phyloP scores from a whole-genome alignment of 2,888 invertebrate species.

The Pycnomerus fuliginosus region DNA sequence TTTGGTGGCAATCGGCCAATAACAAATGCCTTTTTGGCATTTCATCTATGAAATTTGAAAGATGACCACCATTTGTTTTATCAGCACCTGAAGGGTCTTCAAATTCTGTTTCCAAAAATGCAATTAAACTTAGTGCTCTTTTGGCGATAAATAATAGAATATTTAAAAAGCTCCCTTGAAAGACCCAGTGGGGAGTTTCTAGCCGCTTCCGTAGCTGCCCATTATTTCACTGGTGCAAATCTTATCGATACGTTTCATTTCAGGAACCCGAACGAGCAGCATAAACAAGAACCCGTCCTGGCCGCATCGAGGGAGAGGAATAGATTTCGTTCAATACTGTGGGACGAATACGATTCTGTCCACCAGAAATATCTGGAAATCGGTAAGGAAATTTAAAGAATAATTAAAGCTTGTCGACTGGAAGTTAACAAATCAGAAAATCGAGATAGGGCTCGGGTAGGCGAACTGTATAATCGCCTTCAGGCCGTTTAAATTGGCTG shows the following conservation, averaged over 20 bases:
- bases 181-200: too few species aligned
- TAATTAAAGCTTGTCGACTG: slow-evolving; percentile 3
- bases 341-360: slow-evolving; percentile 91
- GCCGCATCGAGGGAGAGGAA: slow-evolving; percentile 81
- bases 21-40: too few species aligned
- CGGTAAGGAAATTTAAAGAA: slow-evolving; percentile 66
- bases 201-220: too few species aligned
- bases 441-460: slow-evolving; percentile 37
- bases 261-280: slow-evolving; percentile 85
- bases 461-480: slow-evolving; percentile 36
- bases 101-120: too few species aligned
- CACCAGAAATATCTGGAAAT: slow-evolving; percentile 94
- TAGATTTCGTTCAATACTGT: slow-evolving; percentile 78
- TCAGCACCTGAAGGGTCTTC: too few species aligned
- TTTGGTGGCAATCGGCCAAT: too few species aligned
- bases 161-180: too few species aligned
- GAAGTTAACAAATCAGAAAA: slow-evolving; percentile 36
- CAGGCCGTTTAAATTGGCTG: slow-evolving; percentile 40
- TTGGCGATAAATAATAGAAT: too few species aligned
- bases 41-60: too few species aligned
- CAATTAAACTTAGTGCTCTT: too few species aligned
- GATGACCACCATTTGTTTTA: too few species aligned
- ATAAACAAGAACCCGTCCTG: slow-evolving; percentile 72
- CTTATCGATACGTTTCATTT: slow-evolving; percentile 32
- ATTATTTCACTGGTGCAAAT: slow-evolving; percentile 4